Conservation (phyloP, 2,888 invertebrate species). For the Scaptodrosophila latifasciaeformis region DNA sequence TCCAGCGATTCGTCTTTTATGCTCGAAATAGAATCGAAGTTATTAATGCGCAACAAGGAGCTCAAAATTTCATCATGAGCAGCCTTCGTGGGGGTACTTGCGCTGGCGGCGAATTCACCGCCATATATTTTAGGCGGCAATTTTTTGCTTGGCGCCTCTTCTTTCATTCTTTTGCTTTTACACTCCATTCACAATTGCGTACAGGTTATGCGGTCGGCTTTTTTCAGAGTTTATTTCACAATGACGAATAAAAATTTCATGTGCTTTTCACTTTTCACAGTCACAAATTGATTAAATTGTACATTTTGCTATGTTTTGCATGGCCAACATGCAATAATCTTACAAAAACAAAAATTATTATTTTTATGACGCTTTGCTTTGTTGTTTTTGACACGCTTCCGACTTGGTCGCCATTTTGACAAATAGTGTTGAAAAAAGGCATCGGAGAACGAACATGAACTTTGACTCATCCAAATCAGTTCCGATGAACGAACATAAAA, state of each 20-base stretch:
- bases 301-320: slow-evolving; percentile 40
- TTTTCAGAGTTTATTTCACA: slow-evolving; percentile 36
- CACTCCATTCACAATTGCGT: slow-evolving; percentile 65
- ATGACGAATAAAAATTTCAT: slow-evolving; percentile 17
- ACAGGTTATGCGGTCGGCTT: slow-evolving; percentile 72
- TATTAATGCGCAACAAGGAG: slow-evolving; percentile 71
- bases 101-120: slow-evolving; percentile 46
- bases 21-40: slow-evolving; percentile 74
- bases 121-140: slow-evolving; percentile 73
- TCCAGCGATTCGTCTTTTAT: slow-evolving; percentile 74
- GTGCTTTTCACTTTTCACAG: slow-evolving; percentile 27
- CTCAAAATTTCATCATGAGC: slow-evolving; percentile 72
- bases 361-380: slow-evolving; percentile 73
- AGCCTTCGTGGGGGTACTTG: slow-evolving; percentile 62
- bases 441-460: background rate
- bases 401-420: slow-evolving; percentile 67
- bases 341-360: slow-evolving; percentile 61
- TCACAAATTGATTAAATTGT: slow-evolving; percentile 32
- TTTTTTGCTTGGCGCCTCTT: slow-evolving; percentile 73
- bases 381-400: slow-evolving; percentile 67
- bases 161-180: slow-evolving; percentile 70
- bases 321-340: slow-evolving; percentile 16
- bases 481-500: too few relatives aligned
- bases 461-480: too few relatives aligned
- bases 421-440: slow-evolving; percentile 44